Evolutionary conservation across 2,797 vertebrate genomes (phyloP).

Genomic region (Sardinella longiceps): DNA sequence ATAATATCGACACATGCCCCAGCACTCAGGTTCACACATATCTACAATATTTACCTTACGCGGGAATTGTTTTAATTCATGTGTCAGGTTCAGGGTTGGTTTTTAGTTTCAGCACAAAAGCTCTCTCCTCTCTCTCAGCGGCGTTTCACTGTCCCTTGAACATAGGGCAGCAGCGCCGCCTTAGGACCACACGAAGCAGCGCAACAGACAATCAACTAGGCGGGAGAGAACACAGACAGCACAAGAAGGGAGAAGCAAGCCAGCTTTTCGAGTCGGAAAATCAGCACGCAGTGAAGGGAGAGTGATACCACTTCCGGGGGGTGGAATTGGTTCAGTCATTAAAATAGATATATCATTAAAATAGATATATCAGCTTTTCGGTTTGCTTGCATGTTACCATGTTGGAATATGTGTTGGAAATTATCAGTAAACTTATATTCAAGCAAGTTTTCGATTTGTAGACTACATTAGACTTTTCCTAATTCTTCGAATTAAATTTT

Average conservation of each 20-base stretch:
- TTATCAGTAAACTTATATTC: background rate
- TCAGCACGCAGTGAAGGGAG: too few species aligned
- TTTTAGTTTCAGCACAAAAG: constrained; percentile 83
- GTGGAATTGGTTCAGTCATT: background rate
- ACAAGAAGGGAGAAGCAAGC: too few species aligned
- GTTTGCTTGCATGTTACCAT: background rate
- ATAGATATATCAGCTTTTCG: background rate
- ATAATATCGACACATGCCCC: background rate
- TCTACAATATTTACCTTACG: constrained; percentile 76
- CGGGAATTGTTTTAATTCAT: constrained; percentile 81
- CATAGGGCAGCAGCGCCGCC: constrained; percentile 69
- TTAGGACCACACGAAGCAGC: constrained; percentile 57
- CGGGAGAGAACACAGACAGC: too few species aligned
- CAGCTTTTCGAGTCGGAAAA: too few species aligned
- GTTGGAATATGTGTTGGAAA: background rate
- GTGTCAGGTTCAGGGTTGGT: constrained; percentile 75
- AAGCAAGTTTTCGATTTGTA: too few species aligned
- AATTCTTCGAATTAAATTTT: too few species aligned
- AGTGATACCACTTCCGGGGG: background rate
- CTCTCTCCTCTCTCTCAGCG: constrained; percentile 71
- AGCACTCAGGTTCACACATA: constrained; percentile 23
- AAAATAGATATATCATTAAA: too few species aligned
- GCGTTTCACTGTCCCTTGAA: constrained; percentile 58
- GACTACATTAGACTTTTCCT: too few species aligned
- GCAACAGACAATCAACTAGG: constrained; percentile 36